A percentile compares a stretch with the other conserved stretches of the same genome.
Evolutionary conservation across 1,140 invertebrate genomes (phyloP).

Genomic region (Diachasmimorpha longicaudata): DNA sequence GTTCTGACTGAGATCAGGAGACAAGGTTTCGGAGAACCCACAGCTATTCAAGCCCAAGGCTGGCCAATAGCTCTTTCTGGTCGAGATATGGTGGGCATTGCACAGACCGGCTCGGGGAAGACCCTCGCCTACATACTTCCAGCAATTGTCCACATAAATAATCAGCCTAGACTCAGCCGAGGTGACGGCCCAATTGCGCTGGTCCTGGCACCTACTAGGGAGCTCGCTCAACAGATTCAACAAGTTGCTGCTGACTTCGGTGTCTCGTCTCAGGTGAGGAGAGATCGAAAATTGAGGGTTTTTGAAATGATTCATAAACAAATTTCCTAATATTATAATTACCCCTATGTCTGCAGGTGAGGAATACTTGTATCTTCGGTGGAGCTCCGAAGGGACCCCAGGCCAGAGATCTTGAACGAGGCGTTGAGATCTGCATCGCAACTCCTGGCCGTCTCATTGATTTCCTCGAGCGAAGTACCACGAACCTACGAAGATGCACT

Average conservation of each 20-base stretch:
- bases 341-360: constrained; percentile 46
- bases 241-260: constrained; percentile 89
- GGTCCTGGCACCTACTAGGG: constrained; percentile 81
- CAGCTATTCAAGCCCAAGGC: constrained; percentile 80
- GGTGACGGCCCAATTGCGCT: constrained; percentile 80
- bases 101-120: constrained; percentile 72
- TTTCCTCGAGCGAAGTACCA: constrained; percentile 84
- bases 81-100: constrained; percentile 84
- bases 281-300: too few relatives aligned
- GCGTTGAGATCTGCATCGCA: constrained; percentile 83
- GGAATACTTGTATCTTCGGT: constrained; percentile 89
- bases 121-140: constrained; percentile 64
- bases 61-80: constrained; percentile 86
- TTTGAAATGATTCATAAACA: too few relatives aligned
- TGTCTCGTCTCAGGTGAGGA: constrained; percentile 74
- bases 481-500: constrained; percentile 84
- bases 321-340: too few relatives aligned
- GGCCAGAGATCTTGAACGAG: constrained; percentile 77
- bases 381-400: constrained; percentile 88
- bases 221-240: constrained; percentile 86
- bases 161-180: constrained; percentile 70
- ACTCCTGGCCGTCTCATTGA: constrained; percentile 91
- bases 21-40: constrained; percentile 76
- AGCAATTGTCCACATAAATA: constrained; percentile 79
- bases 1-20: constrained; percentile 71